Percentiles rank a stretch among this genome's conserved stretches.
These are phyloP conservation scores for Mallotus villosus DNA, from an alignment of 2,797 vertebrate species.

Conservation along the genomic window DNA sequence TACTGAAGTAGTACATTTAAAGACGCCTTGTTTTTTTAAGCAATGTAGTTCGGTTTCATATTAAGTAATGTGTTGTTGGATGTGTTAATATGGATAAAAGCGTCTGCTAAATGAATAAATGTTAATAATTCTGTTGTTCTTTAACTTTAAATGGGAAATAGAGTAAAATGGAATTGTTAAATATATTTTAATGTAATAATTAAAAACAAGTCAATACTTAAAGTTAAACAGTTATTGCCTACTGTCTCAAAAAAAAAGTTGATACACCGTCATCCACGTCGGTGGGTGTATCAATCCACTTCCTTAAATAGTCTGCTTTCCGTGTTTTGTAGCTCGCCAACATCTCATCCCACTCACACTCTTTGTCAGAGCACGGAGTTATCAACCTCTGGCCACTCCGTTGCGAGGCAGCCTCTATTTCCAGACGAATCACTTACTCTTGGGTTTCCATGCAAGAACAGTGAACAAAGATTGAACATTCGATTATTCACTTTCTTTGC, in stretches of 20 bases:
- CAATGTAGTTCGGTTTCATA: too few relatives aligned
- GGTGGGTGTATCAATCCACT: slow-evolving; percentile 39
- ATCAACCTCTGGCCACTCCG: slow-evolving; percentile 73
- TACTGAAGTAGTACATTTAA: too few relatives aligned
- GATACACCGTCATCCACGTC: too few relatives aligned
- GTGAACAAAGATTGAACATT: slow-evolving; percentile 52
- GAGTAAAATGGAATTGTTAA: too few relatives aligned
- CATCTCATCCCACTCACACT: slow-evolving; percentile 67
- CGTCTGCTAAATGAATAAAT: too few relatives aligned
- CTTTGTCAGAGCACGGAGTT: slow-evolving; percentile 67
- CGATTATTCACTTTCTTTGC: slow-evolving; percentile 39
- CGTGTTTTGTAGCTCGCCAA: slow-evolving; percentile 69
- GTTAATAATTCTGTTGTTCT: too few relatives aligned
- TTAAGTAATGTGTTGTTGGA: too few relatives aligned
- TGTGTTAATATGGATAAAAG: too few relatives aligned
- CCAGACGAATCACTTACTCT: slow-evolving; percentile 24
- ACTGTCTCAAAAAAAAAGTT: not conserved
- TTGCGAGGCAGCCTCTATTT: slow-evolving; percentile 62
- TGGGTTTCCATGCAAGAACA: slow-evolving; percentile 52
- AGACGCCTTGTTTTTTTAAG: too few relatives aligned
- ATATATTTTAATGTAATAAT: too few relatives aligned
- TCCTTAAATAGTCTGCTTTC: slow-evolving; percentile 46
- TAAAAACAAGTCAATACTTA: too few relatives aligned
- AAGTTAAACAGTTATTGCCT: not conserved
- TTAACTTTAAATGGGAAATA: too few relatives aligned